Percentiles rank a stretch among this genome's conserved stretches.
These are phyloP conservation scores for Lordiphosa collinella DNA, from an alignment of 1,140 invertebrate genomes.

Conservation along the genomic window DNA sequence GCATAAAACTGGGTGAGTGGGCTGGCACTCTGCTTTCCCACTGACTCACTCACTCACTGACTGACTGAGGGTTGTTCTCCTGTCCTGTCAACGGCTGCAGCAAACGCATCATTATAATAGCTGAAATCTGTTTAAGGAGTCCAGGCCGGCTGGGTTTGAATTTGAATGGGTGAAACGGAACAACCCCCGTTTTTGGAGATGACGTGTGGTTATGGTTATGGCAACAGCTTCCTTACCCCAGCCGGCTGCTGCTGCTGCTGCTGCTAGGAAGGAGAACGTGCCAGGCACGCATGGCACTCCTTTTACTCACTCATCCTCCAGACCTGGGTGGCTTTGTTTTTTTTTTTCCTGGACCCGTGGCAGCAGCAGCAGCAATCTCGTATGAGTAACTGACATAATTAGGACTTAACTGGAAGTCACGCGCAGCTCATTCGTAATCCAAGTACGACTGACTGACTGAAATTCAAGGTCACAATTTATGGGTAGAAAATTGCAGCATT, in stretches of 20 bases:
- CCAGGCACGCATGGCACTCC: constrained; percentile 53
- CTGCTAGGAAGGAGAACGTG: constrained; percentile 40
- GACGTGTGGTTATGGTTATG: constrained; percentile 25
- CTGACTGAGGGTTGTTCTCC: constrained; percentile 48
- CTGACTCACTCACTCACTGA: constrained; percentile 58
- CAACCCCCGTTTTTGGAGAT: not conserved
- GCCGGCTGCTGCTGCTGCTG: not conserved
- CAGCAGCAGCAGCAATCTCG: constrained; percentile 37
- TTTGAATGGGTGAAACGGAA: constrained; percentile 15
- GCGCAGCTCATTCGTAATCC: constrained; percentile 67
- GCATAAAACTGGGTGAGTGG: constrained; percentile 66
- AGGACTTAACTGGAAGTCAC: constrained; percentile 74
- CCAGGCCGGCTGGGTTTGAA: constrained; percentile 27
- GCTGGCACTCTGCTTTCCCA: constrained; percentile 59
- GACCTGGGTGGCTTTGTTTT: not conserved
- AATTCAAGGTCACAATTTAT: too few species aligned
- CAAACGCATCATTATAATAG: constrained; percentile 70
- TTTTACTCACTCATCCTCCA: constrained; percentile 7
- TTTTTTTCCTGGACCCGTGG: constrained; percentile 7
- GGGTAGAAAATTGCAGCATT: too few species aligned
- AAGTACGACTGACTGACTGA: constrained; percentile 23
- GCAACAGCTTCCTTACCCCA: constrained; percentile 14
- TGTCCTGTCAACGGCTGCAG: constrained; percentile 38
- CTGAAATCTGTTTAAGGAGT: constrained; percentile 62
- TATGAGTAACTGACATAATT: constrained; percentile 75